Evolutionary conservation across 2,797 vertebrate genomes (phyloP).

Genomic region (Delichon dasypus): DNA sequence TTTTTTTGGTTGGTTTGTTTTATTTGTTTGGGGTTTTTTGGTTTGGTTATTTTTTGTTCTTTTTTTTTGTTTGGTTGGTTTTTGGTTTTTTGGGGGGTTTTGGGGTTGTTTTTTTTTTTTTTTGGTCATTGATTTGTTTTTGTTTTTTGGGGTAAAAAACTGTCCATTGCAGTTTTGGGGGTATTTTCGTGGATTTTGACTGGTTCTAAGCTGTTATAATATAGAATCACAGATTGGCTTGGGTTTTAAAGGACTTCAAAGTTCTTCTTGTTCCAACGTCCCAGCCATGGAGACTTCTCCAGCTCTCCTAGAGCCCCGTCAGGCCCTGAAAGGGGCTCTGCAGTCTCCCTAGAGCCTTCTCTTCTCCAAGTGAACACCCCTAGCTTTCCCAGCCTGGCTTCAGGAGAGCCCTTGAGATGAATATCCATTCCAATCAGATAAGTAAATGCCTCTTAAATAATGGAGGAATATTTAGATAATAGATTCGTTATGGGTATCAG

Average conservation of each 20-base stretch:
- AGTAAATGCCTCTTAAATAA: neutral
- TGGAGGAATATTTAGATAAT: neutral
- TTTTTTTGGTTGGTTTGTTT: no score
- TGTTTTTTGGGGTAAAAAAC: neutral
- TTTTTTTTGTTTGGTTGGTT: no score
- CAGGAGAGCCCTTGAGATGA: neutral
- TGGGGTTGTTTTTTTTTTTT: no score
- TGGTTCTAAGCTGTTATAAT: neutral
- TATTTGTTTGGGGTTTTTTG: no score
- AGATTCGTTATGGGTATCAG: neutral
- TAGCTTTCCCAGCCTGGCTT: neutral
- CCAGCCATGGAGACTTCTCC: neutral
- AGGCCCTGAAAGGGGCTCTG: neutral
- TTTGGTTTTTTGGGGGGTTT: no score
- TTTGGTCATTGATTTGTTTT: no score
- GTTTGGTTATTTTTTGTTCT: neutral
- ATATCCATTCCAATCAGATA: neutral
- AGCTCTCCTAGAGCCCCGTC: neutral
- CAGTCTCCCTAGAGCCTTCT: neutral
- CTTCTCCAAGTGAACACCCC: neutral
- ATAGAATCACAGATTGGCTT: neutral
- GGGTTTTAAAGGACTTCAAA: neutral
- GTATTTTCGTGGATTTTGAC: neutral
- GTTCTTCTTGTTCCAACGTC: neutral
- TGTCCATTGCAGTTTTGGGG: neutral